phyloP scores from a whole-genome alignment of 2,888 invertebrate genomes.

The Epinotia bilunana region DNA sequence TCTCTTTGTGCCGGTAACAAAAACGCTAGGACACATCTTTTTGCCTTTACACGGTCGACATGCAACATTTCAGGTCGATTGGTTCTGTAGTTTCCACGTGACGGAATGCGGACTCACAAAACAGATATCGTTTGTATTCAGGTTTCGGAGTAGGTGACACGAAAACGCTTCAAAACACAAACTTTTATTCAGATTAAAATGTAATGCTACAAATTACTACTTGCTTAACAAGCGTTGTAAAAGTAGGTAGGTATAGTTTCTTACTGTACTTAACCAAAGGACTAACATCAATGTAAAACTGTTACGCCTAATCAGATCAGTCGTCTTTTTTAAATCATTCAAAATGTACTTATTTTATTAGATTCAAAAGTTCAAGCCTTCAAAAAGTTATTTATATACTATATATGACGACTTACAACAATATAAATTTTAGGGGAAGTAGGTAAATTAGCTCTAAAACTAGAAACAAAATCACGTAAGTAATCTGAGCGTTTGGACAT shows the following conservation, averaged over 20 bases:
- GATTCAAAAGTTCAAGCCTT: no score
- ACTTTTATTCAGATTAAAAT: not conserved
- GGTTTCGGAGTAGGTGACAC: constrained; percentile 12
- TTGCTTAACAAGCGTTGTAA: not conserved
- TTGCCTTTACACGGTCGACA: constrained; percentile 37
- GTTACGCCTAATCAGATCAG: not conserved
- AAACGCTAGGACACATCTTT: constrained; percentile 33
- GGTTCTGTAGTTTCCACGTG: constrained; percentile 35
- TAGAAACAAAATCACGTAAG: no score
- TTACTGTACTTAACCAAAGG: not conserved
- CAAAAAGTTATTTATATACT: no score
- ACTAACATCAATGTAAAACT: no score
- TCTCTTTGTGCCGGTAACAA: constrained; percentile 30
- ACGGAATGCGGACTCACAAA: constrained; percentile 22
- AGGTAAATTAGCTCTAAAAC: constrained; percentile 3
- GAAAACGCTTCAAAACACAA: not conserved
- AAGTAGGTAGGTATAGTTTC: not conserved
- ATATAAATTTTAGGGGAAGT: no score
- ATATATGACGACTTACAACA: no score
- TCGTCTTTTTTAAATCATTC: not conserved
- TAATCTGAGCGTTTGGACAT: no score
- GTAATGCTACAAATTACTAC: not conserved
- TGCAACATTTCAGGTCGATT: constrained; percentile 44
- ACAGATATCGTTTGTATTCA: constrained; percentile 33
- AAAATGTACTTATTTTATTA: no score